phyloP scores from a whole-genome alignment of 2,888 invertebrate species.

The Polyommatus icarus region DNA sequence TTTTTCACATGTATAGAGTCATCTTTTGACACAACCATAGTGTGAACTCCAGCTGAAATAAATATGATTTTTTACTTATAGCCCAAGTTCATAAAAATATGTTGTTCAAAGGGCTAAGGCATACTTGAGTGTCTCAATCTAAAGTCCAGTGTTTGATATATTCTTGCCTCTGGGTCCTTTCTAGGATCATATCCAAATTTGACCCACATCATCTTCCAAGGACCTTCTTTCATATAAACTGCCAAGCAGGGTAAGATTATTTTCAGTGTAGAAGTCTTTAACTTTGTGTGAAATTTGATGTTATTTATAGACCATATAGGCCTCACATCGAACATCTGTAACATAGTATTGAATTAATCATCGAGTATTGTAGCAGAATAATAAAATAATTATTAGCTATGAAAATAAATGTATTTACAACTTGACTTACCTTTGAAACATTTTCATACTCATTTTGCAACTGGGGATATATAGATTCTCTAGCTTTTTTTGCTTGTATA shows the following conservation, averaged over 20 bases:
- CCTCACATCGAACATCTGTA: slow-evolving; percentile 88
- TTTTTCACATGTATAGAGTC: slow-evolving; percentile 54
- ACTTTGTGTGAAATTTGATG: slow-evolving; percentile 83
- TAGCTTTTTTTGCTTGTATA: slow-evolving; percentile 76
- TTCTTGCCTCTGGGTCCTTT: slow-evolving; percentile 86
- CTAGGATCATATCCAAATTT: slow-evolving; percentile 95
- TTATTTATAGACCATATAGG: slow-evolving; percentile 95
- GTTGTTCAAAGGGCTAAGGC: background rate
- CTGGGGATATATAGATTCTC: slow-evolving; percentile 62
- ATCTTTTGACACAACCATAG: slow-evolving; percentile 62
- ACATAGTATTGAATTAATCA: slow-evolving; percentile 36
- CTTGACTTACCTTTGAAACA: slow-evolving; percentile 65
- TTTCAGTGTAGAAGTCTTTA: slow-evolving; percentile 83
- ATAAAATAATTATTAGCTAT: background rate
- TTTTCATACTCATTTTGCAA: slow-evolving; percentile 65
- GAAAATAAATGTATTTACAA: background rate
- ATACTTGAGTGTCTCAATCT: slow-evolving; percentile 83
- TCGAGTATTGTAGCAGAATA: background rate
- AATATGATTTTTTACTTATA: background rate
- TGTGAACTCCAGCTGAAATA: slow-evolving; percentile 58
- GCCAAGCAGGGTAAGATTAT: slow-evolving; percentile 90
- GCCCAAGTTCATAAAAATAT: background rate
- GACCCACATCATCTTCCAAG: slow-evolving; percentile 96
- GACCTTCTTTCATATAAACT: slow-evolving; percentile 93
- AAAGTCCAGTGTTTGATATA: slow-evolving; percentile 94